Evolutionary conservation across 2,888 invertebrate genomes (phyloP), one percentile per base, ranked within the genome.

Genomic region (Loripinus fragilis): DNA sequence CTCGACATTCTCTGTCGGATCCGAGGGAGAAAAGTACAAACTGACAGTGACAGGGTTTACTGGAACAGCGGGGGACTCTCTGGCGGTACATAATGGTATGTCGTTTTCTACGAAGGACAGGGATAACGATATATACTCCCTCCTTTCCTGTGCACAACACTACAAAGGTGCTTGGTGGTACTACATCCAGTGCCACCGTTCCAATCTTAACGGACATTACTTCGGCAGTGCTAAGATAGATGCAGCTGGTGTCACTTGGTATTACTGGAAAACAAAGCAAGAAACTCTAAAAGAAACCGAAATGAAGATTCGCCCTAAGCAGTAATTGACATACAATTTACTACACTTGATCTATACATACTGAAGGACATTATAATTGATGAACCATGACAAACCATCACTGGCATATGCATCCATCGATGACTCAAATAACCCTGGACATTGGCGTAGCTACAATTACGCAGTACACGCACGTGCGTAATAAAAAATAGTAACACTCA

Each of bases 51-150:
- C 42, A 15, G 55, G 35, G 8, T 79, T 71, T 30, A 50, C 28
- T 0, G 79, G 79, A 12, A 50, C 75, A 30, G 72, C 73, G 0
- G 45, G 28, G 0, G 73, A 80, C 64, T 60, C 60, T 1, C 33
- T 80, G 20, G 1, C 0, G 15, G 28, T 0, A 12, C 76, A 76
- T n/a, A 50, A 76, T n/a, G 50, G 64, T 10, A 12, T n/a, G n/a
- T 15, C 33, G n/a, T 80, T 76, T 50, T 67, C 71, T 0, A 80
- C 80, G 0, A 7, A 35, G 8, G 80, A 80, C 20, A 33, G 33
- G 7, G 80, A 74, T 23, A 66, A 66, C 23, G 65, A 74, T 12
- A 28, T 10, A 35, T 20, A 45, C n/a, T 15, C 2, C 2, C 17
- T 3, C 8, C 17, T 45, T 8, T 20, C 3, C 45, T 45, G 45